Percentiles rank a stretch among this genome's conserved stretches.
Conservation (phyloP, 2,113 vertebrate species). For the Hippocampus abdominalis region DNA sequence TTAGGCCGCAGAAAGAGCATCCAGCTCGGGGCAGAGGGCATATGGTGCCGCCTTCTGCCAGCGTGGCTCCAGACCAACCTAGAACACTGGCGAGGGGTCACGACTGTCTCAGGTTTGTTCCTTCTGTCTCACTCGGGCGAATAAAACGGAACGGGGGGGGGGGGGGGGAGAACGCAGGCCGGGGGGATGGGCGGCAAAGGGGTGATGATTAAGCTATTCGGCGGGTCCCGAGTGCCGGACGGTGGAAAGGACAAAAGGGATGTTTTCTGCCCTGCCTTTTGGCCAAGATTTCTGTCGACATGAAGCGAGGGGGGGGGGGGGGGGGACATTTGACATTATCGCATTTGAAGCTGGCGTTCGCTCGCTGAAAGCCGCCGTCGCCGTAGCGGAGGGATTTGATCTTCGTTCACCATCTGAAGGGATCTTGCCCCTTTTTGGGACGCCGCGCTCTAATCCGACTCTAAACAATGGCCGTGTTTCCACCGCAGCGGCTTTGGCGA, state of each 20-base stretch:
- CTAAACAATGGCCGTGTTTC: slow-evolving; percentile 57
- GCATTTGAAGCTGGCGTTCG: slow-evolving; percentile 24
- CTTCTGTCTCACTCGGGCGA: slow-evolving; percentile 64
- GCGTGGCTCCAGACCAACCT: slow-evolving; percentile 79
- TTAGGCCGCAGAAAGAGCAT: slow-evolving; percentile 94
- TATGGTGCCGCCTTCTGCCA: slow-evolving; percentile 90
- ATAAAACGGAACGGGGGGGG: slow-evolving; percentile 49
- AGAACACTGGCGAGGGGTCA: slow-evolving; percentile 77
- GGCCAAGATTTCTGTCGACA: slow-evolving; percentile 19
- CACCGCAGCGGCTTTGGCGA: slow-evolving; percentile 44
- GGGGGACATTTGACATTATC: slow-evolving; percentile 58
- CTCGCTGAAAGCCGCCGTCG: background rate
- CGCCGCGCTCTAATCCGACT: slow-evolving; percentile 41
- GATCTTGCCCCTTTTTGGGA: slow-evolving; percentile 24
- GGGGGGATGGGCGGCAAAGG: slow-evolving; percentile 24
- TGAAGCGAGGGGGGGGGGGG: slow-evolving; percentile 20
- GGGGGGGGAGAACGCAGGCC: slow-evolving; percentile 26
- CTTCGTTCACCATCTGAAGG: slow-evolving; percentile 40
- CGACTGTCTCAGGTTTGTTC: slow-evolving; percentile 75
- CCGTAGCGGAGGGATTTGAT: slow-evolving; percentile 20
- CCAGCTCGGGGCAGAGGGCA: slow-evolving; percentile 83
- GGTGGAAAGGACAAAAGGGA: slow-evolving; percentile 53
- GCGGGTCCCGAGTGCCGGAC: slow-evolving; percentile 29
- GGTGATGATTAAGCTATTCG: slow-evolving; percentile 26
- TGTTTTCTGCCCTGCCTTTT: slow-evolving; percentile 40